Conservation (phyloP, 2,888 invertebrate species). For the Globia sparganii region DNA sequence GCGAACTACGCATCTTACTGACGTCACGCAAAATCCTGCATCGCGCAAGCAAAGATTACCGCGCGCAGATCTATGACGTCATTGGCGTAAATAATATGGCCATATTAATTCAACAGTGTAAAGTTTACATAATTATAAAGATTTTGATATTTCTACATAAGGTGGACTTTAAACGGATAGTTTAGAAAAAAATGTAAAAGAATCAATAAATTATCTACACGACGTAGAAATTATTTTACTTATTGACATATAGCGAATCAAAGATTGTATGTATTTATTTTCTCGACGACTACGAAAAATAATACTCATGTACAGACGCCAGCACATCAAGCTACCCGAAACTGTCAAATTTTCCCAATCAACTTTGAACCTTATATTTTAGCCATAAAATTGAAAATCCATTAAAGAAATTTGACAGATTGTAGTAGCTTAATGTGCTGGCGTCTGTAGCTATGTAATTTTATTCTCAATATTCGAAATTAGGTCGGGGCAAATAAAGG, state of each 20-base stretch:
- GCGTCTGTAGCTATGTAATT: too few relatives aligned
- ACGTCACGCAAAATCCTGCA: neutral
- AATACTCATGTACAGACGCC: too few relatives aligned
- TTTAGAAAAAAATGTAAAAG: conserved; percentile 38
- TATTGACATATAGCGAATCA: neutral
- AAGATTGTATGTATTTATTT: conserved; percentile 20
- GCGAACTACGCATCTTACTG: neutral
- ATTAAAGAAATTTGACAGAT: too few relatives aligned
- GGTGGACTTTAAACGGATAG: conserved; percentile 58
- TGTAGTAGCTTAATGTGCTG: too few relatives aligned
- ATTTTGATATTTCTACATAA: conserved; percentile 52
- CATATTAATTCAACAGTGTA: conserved; percentile 21
- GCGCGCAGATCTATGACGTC: neutral
- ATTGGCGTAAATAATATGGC: neutral
- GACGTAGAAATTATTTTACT: conserved; percentile 10
- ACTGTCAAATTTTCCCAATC: too few relatives aligned
- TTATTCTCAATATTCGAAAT: too few relatives aligned
- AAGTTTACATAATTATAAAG: conserved; percentile 22
- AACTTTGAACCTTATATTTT: too few relatives aligned
- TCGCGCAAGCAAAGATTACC: neutral
- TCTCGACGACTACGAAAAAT: neutral
- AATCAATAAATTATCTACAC: conserved; percentile 7
- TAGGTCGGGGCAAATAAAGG: too few relatives aligned
- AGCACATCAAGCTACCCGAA: too few relatives aligned
- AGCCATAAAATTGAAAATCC: too few relatives aligned